These are phyloP conservation scores for Gallinago solitaria DNA, from an alignment of 2,797 vertebrate species.

Conservation along the genomic window DNA sequence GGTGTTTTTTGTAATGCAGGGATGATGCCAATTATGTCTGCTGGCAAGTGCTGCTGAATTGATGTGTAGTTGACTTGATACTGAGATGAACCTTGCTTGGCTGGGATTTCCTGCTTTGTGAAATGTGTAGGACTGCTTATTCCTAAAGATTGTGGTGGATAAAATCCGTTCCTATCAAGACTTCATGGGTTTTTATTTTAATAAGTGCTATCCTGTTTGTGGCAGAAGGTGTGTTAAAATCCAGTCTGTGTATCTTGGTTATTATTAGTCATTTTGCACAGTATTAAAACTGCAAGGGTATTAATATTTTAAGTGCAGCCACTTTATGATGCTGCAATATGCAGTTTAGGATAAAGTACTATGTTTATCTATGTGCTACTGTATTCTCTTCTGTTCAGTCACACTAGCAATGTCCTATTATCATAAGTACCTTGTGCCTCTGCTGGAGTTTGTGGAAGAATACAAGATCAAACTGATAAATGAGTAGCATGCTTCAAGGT, in stretches of 20 bases:
- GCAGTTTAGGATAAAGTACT: not conserved
- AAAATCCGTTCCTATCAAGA: not conserved
- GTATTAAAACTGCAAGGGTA: not conserved
- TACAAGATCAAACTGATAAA: not conserved
- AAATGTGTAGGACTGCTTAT: not conserved
- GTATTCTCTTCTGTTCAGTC: not conserved
- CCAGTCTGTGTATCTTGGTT: not conserved
- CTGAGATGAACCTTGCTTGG: not conserved
- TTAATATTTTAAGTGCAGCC: not conserved
- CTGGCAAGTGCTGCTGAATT: not conserved
- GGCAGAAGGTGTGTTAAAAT: not conserved
- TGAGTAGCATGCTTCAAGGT: not conserved
- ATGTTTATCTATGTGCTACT: not conserved
- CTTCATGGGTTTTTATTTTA: not conserved
- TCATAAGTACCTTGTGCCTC: not conserved
- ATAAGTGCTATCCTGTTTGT: not conserved
- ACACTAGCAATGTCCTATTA: not conserved
- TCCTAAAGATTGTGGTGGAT: not conserved
- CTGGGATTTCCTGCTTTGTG: not conserved
- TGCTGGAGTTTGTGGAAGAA: not conserved
- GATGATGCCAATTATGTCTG: not conserved
- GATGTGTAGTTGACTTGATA: not conserved
- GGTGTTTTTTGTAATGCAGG: not conserved
- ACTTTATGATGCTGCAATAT: not conserved
- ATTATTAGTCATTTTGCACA: not conserved